phyloP scores from a whole-genome alignment of 2,888 invertebrate species.

The Adelognathus sp. region DNA sequence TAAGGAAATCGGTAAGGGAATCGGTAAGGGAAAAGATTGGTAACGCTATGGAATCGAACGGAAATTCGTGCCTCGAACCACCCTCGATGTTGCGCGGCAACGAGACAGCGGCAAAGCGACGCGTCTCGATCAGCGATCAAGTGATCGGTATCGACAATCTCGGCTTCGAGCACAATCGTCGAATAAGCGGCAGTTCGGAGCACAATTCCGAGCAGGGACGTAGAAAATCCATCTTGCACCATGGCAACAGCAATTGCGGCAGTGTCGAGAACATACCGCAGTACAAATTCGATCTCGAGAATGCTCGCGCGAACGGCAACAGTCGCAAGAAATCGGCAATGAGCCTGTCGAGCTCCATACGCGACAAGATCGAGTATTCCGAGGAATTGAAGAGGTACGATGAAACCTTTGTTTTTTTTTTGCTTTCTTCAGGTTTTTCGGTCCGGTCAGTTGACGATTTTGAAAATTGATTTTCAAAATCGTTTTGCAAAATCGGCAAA shows the following conservation, averaged over 20 bases:
- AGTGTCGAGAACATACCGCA: constrained; percentile 77
- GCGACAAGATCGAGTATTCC: constrained; percentile 79
- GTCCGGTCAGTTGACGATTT: too few relatives aligned
- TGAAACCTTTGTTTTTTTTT: constrained; percentile 42
- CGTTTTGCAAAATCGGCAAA: background rate
- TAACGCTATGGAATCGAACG: constrained; percentile 22
- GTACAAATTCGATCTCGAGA: constrained; percentile 76
- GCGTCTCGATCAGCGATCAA: constrained; percentile 79
- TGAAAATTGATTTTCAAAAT: background rate
- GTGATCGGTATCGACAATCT: constrained; percentile 76
- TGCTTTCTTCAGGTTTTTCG: background rate
- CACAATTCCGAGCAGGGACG: constrained; percentile 72
- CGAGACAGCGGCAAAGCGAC: constrained; percentile 62
- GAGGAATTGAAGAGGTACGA: constrained; percentile 76
- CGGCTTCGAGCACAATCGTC: constrained; percentile 74
- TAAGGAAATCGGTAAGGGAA: too few relatives aligned
- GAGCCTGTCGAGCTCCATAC: constrained; percentile 78
- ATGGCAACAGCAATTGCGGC: constrained; percentile 72
- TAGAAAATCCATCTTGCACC: constrained; percentile 76
- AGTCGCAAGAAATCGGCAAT: constrained; percentile 77
- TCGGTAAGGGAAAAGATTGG: too few relatives aligned
- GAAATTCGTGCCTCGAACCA: constrained; percentile 10
- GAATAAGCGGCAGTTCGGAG: constrained; percentile 75
- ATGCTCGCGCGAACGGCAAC: constrained; percentile 67
- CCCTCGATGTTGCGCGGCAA: background rate